A percentile compares a stretch with the other conserved stretches of the same genome.
These are phyloP conservation scores for Scotopteryx bipunctaria DNA, from an alignment of 2,888 invertebrate species.

Conservation along the genomic window DNA sequence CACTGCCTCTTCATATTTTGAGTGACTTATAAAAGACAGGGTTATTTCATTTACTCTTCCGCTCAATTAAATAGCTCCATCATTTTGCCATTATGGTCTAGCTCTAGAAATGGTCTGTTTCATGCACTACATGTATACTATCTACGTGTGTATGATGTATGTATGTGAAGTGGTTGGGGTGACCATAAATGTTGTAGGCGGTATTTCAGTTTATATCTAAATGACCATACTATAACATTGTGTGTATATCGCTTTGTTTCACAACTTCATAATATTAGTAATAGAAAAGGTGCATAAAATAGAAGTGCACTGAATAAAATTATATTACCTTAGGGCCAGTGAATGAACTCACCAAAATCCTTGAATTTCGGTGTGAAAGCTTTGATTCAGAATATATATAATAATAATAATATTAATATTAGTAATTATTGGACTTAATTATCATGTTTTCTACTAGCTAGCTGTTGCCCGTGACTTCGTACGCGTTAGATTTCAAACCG, in stretches of 20 bases:
- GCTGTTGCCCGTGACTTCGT: too few relatives aligned
- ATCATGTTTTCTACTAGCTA: too few relatives aligned
- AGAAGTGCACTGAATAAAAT: conserved; percentile 9
- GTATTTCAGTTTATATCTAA: not conserved
- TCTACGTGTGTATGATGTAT: conserved; percentile 46
- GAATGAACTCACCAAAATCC: conserved; percentile 7
- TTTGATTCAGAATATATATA: conserved; percentile 7
- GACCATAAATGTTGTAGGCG: conserved; percentile 38
- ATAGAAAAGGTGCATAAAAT: too few relatives aligned
- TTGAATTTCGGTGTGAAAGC: conserved; percentile 1
- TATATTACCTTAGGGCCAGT: conserved; percentile 3
- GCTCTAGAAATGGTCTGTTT: conserved; percentile 66
- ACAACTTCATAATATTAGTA: too few relatives aligned
- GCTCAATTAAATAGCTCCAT: conserved; percentile 33
- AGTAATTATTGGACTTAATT: too few relatives aligned
- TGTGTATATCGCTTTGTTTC: too few relatives aligned
- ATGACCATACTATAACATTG: too few relatives aligned
- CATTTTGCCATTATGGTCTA: conserved; percentile 59
- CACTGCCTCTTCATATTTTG: too few relatives aligned
- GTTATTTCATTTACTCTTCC: conserved; percentile 23
- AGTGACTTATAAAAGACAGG: too few relatives aligned
- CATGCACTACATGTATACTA: conserved; percentile 68
- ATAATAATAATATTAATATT: too few relatives aligned
- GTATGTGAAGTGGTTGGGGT: conserved; percentile 41
- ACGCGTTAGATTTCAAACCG: too few relatives aligned